These are phyloP conservation scores for Seriola aureovittata DNA, from an alignment of 2,113 vertebrate species.

Conservation along the genomic window DNA sequence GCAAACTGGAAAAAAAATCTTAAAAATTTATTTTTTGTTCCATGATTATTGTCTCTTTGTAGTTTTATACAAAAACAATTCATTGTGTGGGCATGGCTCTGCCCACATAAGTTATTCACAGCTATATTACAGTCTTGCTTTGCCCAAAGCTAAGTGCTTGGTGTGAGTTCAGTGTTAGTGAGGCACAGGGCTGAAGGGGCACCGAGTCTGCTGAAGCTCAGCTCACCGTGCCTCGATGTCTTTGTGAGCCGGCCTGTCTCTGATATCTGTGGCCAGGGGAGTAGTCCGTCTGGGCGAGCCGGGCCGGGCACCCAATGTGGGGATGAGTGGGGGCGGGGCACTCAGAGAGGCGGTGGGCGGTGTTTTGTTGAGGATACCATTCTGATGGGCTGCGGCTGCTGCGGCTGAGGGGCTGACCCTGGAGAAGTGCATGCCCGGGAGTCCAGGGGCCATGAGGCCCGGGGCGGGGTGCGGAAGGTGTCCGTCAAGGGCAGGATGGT, in stretches of 20 bases:
- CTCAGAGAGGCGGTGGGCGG: constrained; percentile 95
- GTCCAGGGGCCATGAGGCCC: constrained; percentile 89
- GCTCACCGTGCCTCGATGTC: constrained; percentile 96
- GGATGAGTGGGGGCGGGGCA: constrained; percentile 95
- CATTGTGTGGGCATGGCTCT: constrained; percentile 40
- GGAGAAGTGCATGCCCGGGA: constrained; percentile 98
- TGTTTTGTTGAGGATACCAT: constrained; percentile 94
- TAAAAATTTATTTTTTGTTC: constrained; percentile 80
- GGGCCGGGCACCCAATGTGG: constrained; percentile 91
- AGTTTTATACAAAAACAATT: constrained; percentile 78
- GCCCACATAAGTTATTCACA: constrained; percentile 81
- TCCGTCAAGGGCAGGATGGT: constrained; percentile 91
- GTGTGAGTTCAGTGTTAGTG: constrained; percentile 75
- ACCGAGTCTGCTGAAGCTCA: not conserved
- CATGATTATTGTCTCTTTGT: constrained; percentile 64
- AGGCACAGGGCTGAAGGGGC: constrained; percentile 63
- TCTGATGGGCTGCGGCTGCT: constrained; percentile 87
- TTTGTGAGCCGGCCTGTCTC: constrained; percentile 95
- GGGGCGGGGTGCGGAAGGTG: constrained; percentile 93
- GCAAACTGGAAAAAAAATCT: constrained; percentile 83
- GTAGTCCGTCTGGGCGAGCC: constrained; percentile 96
- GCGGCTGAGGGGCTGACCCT: constrained; percentile 89
- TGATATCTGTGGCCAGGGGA: constrained; percentile 91
- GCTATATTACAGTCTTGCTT: constrained; percentile 82
- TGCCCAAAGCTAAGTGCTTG: constrained; percentile 82